These are phyloP conservation scores for Hydrotaea cyrtoneurina DNA, from an alignment of 2,888 invertebrate genomes.

Conservation along the genomic window DNA sequence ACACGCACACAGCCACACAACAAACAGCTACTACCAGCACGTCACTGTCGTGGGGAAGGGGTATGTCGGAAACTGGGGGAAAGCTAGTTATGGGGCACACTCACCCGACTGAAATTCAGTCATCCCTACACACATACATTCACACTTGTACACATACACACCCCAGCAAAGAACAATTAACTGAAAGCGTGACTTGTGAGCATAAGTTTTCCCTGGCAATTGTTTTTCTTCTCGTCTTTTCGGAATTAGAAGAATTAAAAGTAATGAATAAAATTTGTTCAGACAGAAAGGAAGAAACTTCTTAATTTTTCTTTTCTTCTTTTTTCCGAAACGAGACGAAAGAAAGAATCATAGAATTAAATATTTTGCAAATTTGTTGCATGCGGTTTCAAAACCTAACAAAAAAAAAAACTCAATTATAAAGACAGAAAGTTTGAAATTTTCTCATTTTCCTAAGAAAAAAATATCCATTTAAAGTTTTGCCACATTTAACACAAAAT, in stretches of 20 bases:
- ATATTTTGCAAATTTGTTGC: constrained; percentile 37
- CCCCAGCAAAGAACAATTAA: constrained; percentile 59
- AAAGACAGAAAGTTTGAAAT: constrained; percentile 27
- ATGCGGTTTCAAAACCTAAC: neutral
- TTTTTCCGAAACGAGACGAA: neutral
- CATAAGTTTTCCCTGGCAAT: constrained; percentile 53
- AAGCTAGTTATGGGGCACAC: neutral
- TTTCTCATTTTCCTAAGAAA: constrained; percentile 19
- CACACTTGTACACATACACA: constrained; percentile 40
- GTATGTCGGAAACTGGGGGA: no score
- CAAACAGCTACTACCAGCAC: neutral
- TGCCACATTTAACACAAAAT: constrained; percentile 49
- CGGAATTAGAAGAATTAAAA: constrained; percentile 52
- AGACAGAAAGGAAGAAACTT: constrained; percentile 27
- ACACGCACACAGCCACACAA: neutral
- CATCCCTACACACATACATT: constrained; percentile 26
- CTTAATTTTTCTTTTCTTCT: constrained; percentile 34
- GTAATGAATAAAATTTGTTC: constrained; percentile 48
- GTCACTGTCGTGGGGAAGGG: neutral
- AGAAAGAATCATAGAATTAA: constrained; percentile 37
- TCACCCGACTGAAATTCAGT: constrained; percentile 41
- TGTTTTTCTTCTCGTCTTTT: constrained; percentile 11
- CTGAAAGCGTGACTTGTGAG: constrained; percentile 64
- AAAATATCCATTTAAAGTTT: constrained; percentile 51
- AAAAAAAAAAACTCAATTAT: constrained; percentile 53